Evolutionary conservation across 1,140 invertebrate genomes (phyloP).

Genomic region (Amphibalanus amphitrite): DNA sequence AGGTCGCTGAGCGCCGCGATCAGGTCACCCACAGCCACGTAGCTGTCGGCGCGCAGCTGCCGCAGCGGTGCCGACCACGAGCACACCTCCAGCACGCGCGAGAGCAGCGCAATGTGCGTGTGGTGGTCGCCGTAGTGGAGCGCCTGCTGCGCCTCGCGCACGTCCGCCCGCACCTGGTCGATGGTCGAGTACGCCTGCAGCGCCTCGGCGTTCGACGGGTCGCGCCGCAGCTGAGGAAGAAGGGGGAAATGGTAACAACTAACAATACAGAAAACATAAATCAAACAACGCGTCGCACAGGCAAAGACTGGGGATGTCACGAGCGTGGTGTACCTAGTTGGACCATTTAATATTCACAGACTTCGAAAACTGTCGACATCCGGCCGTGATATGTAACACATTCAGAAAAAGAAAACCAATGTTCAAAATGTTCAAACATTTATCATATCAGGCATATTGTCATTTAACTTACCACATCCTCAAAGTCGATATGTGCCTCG

Average conservation of each 20-base stretch:
- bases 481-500: conserved; percentile 4
- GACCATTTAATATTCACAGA: too few species aligned
- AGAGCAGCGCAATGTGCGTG: neutral
- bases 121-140: neutral
- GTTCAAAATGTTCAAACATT: too few species aligned
- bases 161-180: neutral
- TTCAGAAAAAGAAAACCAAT: too few species aligned
- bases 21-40: conserved; percentile 59
- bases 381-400: too few species aligned
- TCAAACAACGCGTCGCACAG: too few species aligned
- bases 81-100: conserved; percentile 33
- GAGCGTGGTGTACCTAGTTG: too few species aligned
- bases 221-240: neutral
- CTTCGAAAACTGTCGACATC: too few species aligned
- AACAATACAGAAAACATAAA: too few species aligned
- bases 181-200: neutral
- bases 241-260: too few species aligned
- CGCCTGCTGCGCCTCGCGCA: neutral
- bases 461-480: neutral
- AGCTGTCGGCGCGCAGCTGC: conserved; percentile 68
- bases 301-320: too few species aligned
- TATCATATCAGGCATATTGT: too few species aligned
- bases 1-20: conserved; percentile 80
- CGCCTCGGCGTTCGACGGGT: neutral
- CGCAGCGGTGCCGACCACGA: conserved; percentile 73